phyloP scores from a whole-genome alignment of 2,888 invertebrate species.

The Theodoxus fluviatilis region DNA sequence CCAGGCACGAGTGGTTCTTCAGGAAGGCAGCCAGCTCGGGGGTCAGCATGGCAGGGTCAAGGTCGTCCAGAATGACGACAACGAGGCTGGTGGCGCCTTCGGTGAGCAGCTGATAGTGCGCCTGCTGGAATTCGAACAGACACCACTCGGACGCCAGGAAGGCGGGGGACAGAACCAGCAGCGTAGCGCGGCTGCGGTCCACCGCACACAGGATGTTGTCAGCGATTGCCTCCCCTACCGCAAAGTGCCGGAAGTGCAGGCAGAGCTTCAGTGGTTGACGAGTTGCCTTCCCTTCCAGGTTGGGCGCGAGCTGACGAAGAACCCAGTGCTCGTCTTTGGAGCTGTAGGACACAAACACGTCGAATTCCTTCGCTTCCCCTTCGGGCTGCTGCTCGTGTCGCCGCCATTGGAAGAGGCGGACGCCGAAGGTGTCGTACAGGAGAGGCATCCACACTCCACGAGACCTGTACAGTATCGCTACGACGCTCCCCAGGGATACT shows the following conservation, averaged over 20 bases:
- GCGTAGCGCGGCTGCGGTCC: conserved; percentile 83
- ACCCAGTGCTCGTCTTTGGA: conserved; percentile 80
- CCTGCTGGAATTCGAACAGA: conserved; percentile 86
- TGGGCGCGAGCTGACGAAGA: conserved; percentile 80
- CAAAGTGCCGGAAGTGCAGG: conserved; percentile 50
- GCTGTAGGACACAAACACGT: conserved; percentile 90
- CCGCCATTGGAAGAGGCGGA: too few relatives aligned
- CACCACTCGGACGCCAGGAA: conserved; percentile 92
- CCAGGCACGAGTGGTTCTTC: too few relatives aligned
- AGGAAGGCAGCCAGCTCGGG: too few relatives aligned
- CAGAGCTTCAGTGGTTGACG: conserved; percentile 64
- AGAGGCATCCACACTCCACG: too few relatives aligned
- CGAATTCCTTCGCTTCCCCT: conserved; percentile 69
- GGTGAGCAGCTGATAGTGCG: too few relatives aligned
- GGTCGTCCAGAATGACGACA: too few relatives aligned
- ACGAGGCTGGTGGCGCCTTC: too few relatives aligned
- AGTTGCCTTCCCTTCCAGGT: conserved; percentile 79
- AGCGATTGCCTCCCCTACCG: conserved; percentile 69
- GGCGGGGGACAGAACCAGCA: conserved; percentile 86
- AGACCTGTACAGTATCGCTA: too few relatives aligned
- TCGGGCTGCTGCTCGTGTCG: too few relatives aligned
- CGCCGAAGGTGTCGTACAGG: too few relatives aligned
- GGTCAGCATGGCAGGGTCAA: too few relatives aligned
- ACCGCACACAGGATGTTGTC: conserved; percentile 89
- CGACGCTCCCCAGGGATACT: too few relatives aligned